Base-by-base conservation (phyloP, 1,140 invertebrate species). In the Ladona fulva region DNA sequence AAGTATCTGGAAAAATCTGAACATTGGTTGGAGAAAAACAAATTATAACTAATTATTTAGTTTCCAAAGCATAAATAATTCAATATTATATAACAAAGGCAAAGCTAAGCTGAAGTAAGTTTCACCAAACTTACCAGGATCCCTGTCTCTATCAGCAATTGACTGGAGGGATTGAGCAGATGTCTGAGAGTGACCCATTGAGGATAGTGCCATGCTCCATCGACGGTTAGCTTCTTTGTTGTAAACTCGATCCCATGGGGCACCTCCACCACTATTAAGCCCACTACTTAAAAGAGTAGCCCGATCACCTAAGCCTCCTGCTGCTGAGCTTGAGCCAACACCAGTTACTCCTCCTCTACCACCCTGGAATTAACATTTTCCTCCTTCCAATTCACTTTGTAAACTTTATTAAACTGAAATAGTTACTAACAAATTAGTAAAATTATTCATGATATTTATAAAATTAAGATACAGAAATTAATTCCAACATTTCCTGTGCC, bases 161-260 rank as follows among this genome's bases (percentile, higher is more conserved):
- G 93, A 95, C 83, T 97, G 94, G 25, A 97, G 86, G 84, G 94
- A 96, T 83, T 97, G 95, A 0, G 94, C 94, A 0, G 95, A 97
- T 0, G 94, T 92, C 85, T 96, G 94, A 1, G 94, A 95, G 83
- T 96, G 94, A 1, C 95, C 94, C 93, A 96, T 95, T 73, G 93
- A 95, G 22, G 94, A 95, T 0, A 96, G 84, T 44, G 94, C 94
- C 93, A 96, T 95, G 81, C 93, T 94, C 94, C 95, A 96, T 24
- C 95, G 87, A 81, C 94, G 89, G 85, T 95, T 94, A 0, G 93
- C 92, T 82, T 94, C 92, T 79, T 78, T 86, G 85, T 90, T 92
- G 82, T 93, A 93, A 22, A 93, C 89, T 80, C 91, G 89, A 81
- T 94, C 92, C 93, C 92, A 94, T 7, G 24, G 44, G 19, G 10